Conservation (phyloP, 1,140 invertebrate genomes). For the Bombus waltoni region DNA sequence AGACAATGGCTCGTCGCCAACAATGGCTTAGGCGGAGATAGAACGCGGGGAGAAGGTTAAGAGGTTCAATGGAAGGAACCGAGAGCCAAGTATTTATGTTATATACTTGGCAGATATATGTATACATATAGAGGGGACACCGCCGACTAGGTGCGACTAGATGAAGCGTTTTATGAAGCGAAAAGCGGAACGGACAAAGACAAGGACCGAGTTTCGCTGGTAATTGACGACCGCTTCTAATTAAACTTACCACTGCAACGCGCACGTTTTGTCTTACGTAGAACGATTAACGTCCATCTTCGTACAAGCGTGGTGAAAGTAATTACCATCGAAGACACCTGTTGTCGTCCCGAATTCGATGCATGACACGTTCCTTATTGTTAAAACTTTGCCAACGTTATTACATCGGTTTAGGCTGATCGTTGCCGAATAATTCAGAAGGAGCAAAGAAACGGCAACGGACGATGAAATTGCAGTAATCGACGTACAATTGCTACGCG, state of each 20-base stretch:
- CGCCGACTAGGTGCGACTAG: neutral
- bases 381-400: neutral
- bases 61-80: slow-evolving; percentile 21
- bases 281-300: neutral
- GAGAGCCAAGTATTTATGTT: slow-evolving; percentile 5
- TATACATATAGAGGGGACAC: neutral
- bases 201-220: neutral
- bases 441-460: neutral
- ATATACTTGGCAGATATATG: neutral
- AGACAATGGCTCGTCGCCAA: slow-evolving; percentile 57
- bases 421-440: neutral
- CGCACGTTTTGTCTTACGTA: no score
- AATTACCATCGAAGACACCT: neutral
- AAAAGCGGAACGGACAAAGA: no score
- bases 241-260: no score
- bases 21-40: slow-evolving; percentile 30
- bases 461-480: neutral
- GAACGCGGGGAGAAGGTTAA: neutral
- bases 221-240: no score
- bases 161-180: neutral
- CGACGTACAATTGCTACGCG: neutral
- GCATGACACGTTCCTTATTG: neutral
- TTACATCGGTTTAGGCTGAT: neutral
- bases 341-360: neutral
- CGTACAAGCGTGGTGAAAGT: neutral